These are phyloP conservation scores for Anabacerthia variegaticeps DNA, from an alignment of 2,797 vertebrate genomes.

Conservation along the genomic window DNA sequence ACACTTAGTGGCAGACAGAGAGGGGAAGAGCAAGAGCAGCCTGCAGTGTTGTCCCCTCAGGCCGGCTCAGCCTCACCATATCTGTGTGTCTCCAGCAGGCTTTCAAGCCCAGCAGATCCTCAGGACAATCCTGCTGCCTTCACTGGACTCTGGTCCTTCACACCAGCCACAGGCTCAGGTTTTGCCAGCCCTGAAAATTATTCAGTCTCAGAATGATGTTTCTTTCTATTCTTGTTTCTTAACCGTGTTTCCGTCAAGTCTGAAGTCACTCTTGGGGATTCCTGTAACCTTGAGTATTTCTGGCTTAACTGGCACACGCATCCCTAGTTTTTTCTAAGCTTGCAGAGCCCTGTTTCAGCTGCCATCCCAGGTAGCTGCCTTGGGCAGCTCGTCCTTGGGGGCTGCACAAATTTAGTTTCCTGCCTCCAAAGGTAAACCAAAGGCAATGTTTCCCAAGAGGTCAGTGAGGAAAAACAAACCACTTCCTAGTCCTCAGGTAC, in stretches of 20 bases:
- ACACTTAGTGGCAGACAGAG: neutral
- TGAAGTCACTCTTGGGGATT: neutral
- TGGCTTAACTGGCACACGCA: neutral
- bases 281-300: neutral
- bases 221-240: neutral
- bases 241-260: neutral
- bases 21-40: neutral
- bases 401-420: neutral
- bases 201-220: neutral
- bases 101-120: neutral
- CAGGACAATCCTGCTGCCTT: neutral
- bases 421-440: neutral
- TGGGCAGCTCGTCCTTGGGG: neutral
- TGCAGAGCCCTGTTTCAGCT: neutral
- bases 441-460: neutral
- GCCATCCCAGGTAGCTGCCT: neutral
- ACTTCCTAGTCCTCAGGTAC: neutral
- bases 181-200: neutral
- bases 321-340: fast-evolving
- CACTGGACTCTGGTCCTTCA: neutral
- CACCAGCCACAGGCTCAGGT: neutral
- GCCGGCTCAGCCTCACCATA: fast-evolving
- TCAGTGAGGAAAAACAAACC: neutral
- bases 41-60: neutral
- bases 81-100: neutral